Percentiles rank a stretch among this genome's conserved stretches.
Conservation (phyloP, 2,113 vertebrate species). For the Manacus vitellinus region DNA sequence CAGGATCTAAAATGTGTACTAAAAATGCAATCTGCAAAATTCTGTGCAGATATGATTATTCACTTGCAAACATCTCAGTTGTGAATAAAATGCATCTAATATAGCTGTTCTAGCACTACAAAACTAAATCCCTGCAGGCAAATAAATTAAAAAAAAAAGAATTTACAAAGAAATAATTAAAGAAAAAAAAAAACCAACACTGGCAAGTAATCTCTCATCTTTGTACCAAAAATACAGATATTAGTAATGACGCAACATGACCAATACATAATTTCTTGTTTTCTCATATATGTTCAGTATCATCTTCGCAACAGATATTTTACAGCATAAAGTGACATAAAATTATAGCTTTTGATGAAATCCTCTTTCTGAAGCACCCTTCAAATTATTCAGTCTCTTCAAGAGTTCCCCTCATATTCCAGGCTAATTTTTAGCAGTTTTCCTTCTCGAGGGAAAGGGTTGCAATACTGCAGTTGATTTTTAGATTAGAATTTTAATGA, state of each 20-base stretch:
- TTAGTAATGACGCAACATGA: background rate
- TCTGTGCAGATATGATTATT: background rate
- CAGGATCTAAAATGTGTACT: background rate
- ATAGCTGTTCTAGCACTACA: background rate
- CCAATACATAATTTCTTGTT: background rate
- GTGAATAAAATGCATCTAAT: background rate
- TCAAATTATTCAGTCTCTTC: background rate
- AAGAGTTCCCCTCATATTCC: background rate
- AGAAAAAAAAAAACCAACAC: background rate
- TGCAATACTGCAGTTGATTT: background rate
- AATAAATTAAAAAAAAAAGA: background rate
- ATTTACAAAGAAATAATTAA: background rate
- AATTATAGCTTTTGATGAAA: background rate
- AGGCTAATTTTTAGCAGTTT: background rate
- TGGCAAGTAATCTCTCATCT: background rate
- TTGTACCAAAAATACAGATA: background rate
- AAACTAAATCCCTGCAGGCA: background rate
- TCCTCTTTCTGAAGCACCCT: background rate
- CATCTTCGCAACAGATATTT: background rate
- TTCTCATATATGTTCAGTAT: background rate
- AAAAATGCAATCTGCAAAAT: background rate
- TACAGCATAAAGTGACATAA: background rate
- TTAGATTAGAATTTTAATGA: background rate
- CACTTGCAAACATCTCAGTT: background rate
- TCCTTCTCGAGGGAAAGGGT: background rate